Conservation (phyloP, 2,797 vertebrate genomes). For the Rhynchonycteris naso region DNA sequence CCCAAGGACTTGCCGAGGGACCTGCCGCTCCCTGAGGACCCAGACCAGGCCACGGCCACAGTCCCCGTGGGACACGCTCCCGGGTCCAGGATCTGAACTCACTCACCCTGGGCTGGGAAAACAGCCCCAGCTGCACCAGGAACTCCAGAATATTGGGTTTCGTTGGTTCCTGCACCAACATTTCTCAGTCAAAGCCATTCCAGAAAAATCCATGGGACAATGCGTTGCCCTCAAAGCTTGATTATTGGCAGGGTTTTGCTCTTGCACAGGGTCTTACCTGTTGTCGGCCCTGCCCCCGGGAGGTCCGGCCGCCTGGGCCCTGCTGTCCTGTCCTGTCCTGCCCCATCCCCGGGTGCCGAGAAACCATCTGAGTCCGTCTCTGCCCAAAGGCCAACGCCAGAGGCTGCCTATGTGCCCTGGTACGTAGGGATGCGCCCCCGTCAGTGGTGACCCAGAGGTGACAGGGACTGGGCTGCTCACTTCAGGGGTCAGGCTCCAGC, state of each 20-base stretch:
- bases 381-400: not conserved
- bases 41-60: accelerated
- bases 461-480: slow-evolving; percentile 61
- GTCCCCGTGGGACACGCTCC: accelerated
- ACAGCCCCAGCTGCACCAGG: accelerated
- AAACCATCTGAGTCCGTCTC: not conserved
- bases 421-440: not conserved
- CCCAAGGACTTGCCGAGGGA: no score
- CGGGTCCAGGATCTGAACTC: accelerated
- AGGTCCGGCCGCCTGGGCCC: not conserved
- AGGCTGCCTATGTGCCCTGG: not conserved
- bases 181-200: not conserved
- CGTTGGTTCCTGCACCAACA: not conserved
- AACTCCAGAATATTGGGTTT: not conserved
- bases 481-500: slow-evolving; percentile 58
- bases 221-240: not conserved
- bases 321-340: slow-evolving; percentile 18
- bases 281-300: accelerated
- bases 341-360: accelerated
- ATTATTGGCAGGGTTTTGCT: accelerated
- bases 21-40: not conserved
- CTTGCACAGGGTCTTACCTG: accelerated
- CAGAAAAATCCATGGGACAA: not conserved
- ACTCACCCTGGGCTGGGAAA: accelerated
- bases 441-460: not conserved